Conservation (phyloP, 2,797 vertebrate species). For the Calcarius lapponicus region DNA sequence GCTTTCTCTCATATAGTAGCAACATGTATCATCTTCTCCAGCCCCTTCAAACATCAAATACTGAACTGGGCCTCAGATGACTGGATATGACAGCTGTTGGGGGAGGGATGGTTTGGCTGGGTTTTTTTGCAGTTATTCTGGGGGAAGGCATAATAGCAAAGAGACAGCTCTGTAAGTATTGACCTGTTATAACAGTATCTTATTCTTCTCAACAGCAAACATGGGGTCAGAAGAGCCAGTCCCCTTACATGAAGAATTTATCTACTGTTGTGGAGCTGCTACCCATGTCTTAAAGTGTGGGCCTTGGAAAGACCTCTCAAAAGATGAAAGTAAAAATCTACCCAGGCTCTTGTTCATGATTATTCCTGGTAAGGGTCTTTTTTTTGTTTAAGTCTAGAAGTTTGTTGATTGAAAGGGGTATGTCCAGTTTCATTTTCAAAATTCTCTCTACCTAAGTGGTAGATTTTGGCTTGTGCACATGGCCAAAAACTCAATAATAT, state of each 20-base stretch:
- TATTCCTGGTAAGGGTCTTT: constrained; percentile 82
- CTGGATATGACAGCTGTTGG: neutral
- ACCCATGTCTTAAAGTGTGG: constrained; percentile 91
- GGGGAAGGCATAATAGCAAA: neutral
- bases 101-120: neutral
- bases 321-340: constrained; percentile 54
- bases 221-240: constrained; percentile 68
- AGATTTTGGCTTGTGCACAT: rapidly evolving
- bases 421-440: neutral
- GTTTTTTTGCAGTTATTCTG: neutral
- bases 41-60: neutral
- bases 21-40: neutral
- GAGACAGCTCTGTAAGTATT: neutral
- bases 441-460: neutral
- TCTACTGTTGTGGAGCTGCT: constrained; percentile 85
- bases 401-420: neutral
- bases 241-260: constrained; percentile 80
- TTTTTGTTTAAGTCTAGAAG: neutral
- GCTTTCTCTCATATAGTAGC: neutral
- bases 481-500: neutral
- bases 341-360: constrained; percentile 84
- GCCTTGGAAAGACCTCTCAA: constrained; percentile 75
- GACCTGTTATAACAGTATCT: neutral
- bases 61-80: neutral
- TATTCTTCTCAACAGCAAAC: constrained; percentile 62